Base-by-base conservation (phyloP, 1,140 invertebrate genomes). In the Drosophila bocki region DNA sequence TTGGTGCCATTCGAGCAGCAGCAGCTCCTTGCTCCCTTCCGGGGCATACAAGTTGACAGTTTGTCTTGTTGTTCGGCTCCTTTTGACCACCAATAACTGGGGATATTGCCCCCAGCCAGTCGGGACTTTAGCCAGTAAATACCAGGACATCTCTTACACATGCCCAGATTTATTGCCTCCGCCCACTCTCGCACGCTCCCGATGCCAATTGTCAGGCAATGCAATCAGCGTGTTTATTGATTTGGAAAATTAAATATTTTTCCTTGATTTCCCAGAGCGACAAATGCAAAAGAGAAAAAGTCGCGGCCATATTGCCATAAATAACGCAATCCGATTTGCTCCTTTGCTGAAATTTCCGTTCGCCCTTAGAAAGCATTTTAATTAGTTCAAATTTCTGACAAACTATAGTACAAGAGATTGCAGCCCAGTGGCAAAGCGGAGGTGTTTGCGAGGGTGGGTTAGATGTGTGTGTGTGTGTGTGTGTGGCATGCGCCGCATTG, bases 181-280 rank as follows among this genome's bases (percentile, higher is more conserved):
- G 6, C 51, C 39, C 41, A 37, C 29, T 19, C 19, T 12, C 22
- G 53, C 33, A 7, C 15, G 39, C 48, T 37, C 8, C 33, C 53
- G 67, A 72, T 81, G 85, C 81, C 85, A 90, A 90, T 90, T 90
- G 78, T 79, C 75, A 69, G 67, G 69, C 69, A 90, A 82, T 90
- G 86, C 85, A 90, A 90, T 90, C 85, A 90, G 86, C 85, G 82
- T 90, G 86, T 71, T 80, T 90, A 90, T 90, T 90, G 85, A 91
- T 79, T 90, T 90, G 85, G 85, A 90, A 90, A 90, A 90, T 90
- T 90, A 90, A 90, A 90, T 91, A 90, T 90, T 91, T 88, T 85
- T 80, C 79, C 80, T 81, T 72, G 67, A 65, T 59, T 57, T 45
- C 62, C 37, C 42, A 50, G 37, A 50, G 44, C 68, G 45, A 11